Evolutionary conservation across 2,888 invertebrate species (phyloP).

Genomic region (Camponotus fellah): DNA sequence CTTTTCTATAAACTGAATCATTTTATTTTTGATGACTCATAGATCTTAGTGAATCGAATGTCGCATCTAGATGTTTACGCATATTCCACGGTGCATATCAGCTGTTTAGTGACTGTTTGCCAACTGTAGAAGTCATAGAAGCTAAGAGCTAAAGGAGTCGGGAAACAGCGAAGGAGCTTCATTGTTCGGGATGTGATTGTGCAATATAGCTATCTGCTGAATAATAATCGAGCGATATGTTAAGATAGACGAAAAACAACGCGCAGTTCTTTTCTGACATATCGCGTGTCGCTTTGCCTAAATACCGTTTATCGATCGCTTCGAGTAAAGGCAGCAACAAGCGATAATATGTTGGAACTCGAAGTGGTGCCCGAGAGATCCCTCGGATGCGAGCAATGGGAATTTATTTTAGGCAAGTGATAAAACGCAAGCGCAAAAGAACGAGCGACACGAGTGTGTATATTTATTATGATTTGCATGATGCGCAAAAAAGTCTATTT

Average conservation of each 20-base stretch:
- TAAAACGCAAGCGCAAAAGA: conserved; percentile 67
- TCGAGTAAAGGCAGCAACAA: conserved; percentile 54
- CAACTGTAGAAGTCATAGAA: conserved; percentile 74
- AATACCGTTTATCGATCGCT: conserved; percentile 2
- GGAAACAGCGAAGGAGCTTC: conserved; percentile 58
- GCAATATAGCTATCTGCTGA: conserved; percentile 86
- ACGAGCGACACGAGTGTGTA: neutral
- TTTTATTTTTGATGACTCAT: too few species aligned
- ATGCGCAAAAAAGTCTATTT: neutral
- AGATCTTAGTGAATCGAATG: too few species aligned
- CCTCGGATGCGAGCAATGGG: conserved; percentile 99
- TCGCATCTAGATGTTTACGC: neutral
- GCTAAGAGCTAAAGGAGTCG: neutral
- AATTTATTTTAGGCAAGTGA: conserved; percentile 96
- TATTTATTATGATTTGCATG: conserved; percentile 40
- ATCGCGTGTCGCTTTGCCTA: conserved; percentile 53
- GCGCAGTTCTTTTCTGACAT: conserved; percentile 80
- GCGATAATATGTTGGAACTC: conserved; percentile 94
- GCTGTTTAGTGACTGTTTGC: conserved; percentile 85
- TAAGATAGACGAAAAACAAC: conserved; percentile 80
- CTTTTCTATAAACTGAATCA: too few species aligned
- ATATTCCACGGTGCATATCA: conserved; percentile 76
- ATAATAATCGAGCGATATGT: conserved; percentile 76
- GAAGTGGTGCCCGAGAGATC: conserved; percentile 98
- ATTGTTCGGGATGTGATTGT: conserved; percentile 74